Percentiles rank a stretch among this genome's conserved stretches.
These are phyloP conservation scores for Sipha maydis DNA, from an alignment of 2,888 invertebrate genomes.

Conservation along the genomic window DNA sequence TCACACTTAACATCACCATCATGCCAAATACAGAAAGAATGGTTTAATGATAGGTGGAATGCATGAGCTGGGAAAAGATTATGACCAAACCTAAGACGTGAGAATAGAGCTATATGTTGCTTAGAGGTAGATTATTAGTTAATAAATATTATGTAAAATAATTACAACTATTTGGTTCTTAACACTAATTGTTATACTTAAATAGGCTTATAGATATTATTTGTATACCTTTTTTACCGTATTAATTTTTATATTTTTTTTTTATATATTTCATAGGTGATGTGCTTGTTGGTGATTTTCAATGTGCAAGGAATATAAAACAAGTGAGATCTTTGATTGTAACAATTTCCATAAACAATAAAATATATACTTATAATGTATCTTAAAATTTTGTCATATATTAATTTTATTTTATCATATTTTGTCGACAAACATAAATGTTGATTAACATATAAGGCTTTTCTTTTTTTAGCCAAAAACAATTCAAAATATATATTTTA, in stretches of 20 bases:
- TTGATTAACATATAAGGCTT: not conserved
- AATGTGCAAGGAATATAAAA: slow-evolving; percentile 78
- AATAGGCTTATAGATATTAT: not conserved
- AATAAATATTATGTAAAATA: too few species aligned
- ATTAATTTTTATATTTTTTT: not conserved
- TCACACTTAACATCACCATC: too few species aligned
- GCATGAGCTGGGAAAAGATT: too few species aligned
- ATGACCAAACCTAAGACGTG: too few species aligned
- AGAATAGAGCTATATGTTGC: too few species aligned
- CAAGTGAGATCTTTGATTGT: slow-evolving; percentile 81
- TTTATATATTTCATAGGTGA: slow-evolving; percentile 47
- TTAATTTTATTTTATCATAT: slow-evolving; percentile 24
- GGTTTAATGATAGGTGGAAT: too few species aligned
- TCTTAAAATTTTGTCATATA: slow-evolving; percentile 16
- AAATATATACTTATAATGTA: slow-evolving; percentile 58
- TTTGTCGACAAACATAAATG: slow-evolving; percentile 14
- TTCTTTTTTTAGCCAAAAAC: slow-evolving; percentile 18
- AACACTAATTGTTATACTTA: not conserved
- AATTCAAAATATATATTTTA: slow-evolving; percentile 20
- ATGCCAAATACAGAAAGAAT: too few species aligned
- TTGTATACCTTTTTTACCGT: not conserved
- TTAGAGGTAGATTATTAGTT: too few species aligned
- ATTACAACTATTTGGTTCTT: not conserved
- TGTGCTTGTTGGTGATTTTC: slow-evolving; percentile 74
- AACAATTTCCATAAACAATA: slow-evolving; percentile 69